Evolutionary conservation across 2,797 vertebrate genomes (phyloP).

Genomic region (Phrynocephalus guinanensis): DNA sequence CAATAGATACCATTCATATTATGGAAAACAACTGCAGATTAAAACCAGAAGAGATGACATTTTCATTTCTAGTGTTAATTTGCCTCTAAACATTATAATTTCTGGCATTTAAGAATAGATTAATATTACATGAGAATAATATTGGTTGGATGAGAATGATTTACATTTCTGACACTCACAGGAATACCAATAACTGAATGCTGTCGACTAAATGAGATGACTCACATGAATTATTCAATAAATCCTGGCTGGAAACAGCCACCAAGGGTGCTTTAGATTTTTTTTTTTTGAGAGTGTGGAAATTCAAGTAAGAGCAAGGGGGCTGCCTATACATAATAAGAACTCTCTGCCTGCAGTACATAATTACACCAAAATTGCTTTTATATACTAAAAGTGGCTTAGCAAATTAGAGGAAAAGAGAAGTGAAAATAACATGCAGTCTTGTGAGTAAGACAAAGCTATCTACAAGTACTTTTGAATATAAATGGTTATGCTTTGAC

Average conservation of each 20-base stretch:
- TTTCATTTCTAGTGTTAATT: neutral
- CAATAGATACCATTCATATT: neutral
- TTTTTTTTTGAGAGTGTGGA: neutral
- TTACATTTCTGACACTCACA: slow-evolving; percentile 38
- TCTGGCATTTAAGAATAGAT: slow-evolving; percentile 3
- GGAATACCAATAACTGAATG: slow-evolving; percentile 20
- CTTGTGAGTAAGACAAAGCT: neutral
- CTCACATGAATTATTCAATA: slow-evolving; percentile 49
- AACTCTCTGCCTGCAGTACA: neutral
- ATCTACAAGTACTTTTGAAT: neutral
- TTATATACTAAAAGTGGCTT: neutral
- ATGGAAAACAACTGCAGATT: neutral
- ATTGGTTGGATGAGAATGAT: slow-evolving; percentile 26
- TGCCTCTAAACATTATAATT: neutral
- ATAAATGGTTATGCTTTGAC: neutral
- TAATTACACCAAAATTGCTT: neutral
- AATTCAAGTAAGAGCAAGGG: neutral
- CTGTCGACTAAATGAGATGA: slow-evolving; percentile 13
- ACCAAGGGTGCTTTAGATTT: slow-evolving; percentile 10
- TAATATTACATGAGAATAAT: slow-evolving; percentile 40
- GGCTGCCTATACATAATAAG: neutral
- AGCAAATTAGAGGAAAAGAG: neutral
- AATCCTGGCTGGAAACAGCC: slow-evolving; percentile 42
- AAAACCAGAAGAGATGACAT: neutral
- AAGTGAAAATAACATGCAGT: neutral